Percentiles rank a stretch among this genome's conserved stretches.
Conservation (phyloP, 2,113 vertebrate species). For the Rissa tridactyla region DNA sequence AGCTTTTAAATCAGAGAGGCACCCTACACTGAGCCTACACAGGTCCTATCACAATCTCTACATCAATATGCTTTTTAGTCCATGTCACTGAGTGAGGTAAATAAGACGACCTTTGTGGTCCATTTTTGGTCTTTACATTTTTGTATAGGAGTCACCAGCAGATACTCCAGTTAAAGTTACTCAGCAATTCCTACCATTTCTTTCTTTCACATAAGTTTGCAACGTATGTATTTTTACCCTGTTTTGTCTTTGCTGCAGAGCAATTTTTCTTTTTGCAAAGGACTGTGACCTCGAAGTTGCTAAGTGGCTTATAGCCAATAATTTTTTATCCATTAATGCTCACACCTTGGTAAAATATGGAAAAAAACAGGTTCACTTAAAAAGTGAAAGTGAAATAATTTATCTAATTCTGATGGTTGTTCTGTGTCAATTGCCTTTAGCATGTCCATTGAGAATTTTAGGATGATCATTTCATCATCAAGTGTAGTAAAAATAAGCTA, state of each 20-base stretch:
- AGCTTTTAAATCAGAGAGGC: not conserved
- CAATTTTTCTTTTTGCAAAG: not conserved
- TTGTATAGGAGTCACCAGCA: not conserved
- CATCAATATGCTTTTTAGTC: not conserved
- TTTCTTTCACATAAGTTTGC: not conserved
- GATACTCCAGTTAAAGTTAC: not conserved
- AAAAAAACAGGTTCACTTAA: not conserved
- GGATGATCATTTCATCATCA: not conserved
- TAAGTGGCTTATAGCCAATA: not conserved
- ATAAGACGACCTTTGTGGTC: not conserved
- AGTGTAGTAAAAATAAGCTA: not conserved
- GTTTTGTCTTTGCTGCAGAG: not conserved
- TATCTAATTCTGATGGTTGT: not conserved
- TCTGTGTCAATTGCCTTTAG: not conserved
- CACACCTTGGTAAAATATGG: not conserved
- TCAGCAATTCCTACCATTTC: not conserved
- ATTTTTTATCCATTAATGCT: not conserved
- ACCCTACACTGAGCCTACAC: not conserved
- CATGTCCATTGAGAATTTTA: not conserved
- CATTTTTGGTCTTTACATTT: not conserved
- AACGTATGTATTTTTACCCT: not conserved
- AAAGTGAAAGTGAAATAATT: not conserved
- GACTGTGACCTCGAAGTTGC: not conserved
- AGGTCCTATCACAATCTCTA: not conserved
- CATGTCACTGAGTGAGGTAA: not conserved